Percentiles rank a stretch among this genome's conserved stretches.
Conservation (phyloP, 2,797 vertebrate species). For the Gymnothorax reevesii region DNA sequence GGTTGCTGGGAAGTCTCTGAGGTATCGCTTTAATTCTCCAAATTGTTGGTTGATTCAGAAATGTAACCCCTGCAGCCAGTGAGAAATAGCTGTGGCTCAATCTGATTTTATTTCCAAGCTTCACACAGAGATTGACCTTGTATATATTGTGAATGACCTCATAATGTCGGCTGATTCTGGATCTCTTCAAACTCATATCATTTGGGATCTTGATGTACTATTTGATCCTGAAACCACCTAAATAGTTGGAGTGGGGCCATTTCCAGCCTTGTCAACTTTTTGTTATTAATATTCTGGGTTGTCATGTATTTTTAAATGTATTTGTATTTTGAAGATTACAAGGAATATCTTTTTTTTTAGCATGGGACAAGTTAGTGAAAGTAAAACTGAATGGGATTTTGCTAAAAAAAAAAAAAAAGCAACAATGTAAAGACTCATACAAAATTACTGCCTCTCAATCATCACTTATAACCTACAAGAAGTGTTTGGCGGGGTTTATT, state of each 20-base stretch:
- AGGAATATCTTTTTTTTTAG: not conserved
- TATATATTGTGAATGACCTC: conserved; percentile 7
- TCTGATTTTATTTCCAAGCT: conserved; percentile 1
- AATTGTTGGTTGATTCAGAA: not conserved
- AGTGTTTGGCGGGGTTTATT: too few relatives aligned
- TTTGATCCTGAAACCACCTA: not conserved
- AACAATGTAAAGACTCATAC: too few relatives aligned
- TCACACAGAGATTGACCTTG: not conserved
- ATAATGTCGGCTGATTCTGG: not conserved
- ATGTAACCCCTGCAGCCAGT: not conserved
- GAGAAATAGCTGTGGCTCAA: not conserved
- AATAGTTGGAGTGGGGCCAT: not conserved
- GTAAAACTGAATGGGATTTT: too few relatives aligned
- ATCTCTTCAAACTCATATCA: not conserved
- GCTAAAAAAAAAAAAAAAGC: too few relatives aligned
- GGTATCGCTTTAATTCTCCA: not conserved
- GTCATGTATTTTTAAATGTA: not conserved
- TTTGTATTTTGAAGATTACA: not conserved
- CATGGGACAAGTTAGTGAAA: not conserved
- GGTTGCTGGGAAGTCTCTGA: not conserved
- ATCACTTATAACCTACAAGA: too few relatives aligned
- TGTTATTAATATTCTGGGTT: not conserved
- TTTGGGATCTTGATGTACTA: not conserved
- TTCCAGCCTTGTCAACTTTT: not conserved
- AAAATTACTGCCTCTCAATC: too few relatives aligned